Conservation (phyloP, 2,797 vertebrate genomes). For the Danio aesculapii region DNA sequence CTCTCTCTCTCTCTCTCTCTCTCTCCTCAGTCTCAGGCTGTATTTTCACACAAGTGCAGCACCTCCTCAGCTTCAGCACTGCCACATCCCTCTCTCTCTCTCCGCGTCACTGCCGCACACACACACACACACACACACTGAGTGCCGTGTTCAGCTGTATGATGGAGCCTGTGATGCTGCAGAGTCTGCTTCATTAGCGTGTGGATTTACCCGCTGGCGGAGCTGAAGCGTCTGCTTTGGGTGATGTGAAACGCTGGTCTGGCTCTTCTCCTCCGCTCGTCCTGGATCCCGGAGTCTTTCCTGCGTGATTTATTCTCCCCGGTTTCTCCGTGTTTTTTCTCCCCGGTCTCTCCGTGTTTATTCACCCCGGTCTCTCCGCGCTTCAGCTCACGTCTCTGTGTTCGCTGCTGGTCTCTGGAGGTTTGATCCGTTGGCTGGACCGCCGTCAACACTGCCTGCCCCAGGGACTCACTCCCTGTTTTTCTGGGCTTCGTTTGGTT, state of each 20-base stretch:
- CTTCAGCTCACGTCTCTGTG: conserved; percentile 18
- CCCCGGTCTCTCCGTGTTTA: background rate
- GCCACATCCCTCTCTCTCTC: conserved; percentile 39
- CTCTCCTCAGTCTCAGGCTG: conserved; percentile 44
- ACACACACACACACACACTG: too few relatives aligned
- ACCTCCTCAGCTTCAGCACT: conserved; percentile 38
- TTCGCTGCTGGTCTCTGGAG: conserved; percentile 25
- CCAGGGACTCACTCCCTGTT: background rate
- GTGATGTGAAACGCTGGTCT: background rate
- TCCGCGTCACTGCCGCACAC: background rate
- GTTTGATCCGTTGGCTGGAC: background rate
- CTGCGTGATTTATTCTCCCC: background rate
- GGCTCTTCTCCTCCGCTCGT: background rate
- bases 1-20: conserved; percentile 39
- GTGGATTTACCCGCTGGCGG: background rate
- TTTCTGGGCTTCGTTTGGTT: conserved; percentile 3
- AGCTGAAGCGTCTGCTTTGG: background rate
- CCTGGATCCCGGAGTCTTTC: background rate
- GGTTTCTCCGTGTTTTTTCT: background rate
- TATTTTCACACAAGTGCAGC: conserved; percentile 38
- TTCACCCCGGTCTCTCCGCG: too few relatives aligned
- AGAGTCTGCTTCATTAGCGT: background rate
- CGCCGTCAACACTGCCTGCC: background rate
- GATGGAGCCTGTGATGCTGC: conserved; percentile 20
- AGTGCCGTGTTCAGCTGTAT: background rate